Evolutionary conservation across 2,888 invertebrate genomes (phyloP).

Genomic region (Eubasilissa splendida): DNA sequence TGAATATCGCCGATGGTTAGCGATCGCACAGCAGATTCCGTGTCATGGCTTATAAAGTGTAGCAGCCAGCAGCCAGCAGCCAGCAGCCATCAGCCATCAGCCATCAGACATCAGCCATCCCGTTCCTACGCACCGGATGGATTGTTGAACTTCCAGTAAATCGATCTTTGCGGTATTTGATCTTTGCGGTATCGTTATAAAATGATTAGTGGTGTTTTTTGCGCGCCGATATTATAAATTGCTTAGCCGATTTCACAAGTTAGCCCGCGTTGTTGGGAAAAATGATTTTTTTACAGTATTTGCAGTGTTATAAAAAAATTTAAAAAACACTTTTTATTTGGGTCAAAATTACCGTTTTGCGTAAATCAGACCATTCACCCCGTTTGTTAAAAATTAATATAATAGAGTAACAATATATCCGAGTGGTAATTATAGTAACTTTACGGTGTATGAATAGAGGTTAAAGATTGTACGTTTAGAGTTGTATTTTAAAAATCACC

Average conservation of each 20-base stretch:
- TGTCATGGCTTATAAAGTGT: not conserved
- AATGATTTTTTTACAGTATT: too few relatives aligned
- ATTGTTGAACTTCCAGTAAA: not conserved
- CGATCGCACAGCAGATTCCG: slow-evolving; percentile 5
- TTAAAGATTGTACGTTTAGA: too few relatives aligned
- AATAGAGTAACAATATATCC: too few relatives aligned
- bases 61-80: not conserved
- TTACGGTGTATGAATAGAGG: too few relatives aligned
- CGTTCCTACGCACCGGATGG: slow-evolving; percentile 16
- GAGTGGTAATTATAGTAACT: too few relatives aligned
- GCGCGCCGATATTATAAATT: not conserved
- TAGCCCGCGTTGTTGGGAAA: not conserved
- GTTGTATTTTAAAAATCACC: too few relatives aligned
- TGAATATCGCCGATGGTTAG: slow-evolving; percentile 36
- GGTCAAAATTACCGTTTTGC: too few relatives aligned
- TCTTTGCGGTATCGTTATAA: slow-evolving; percentile 6
- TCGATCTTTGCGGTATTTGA: not conserved
- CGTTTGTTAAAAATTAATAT: too few relatives aligned
- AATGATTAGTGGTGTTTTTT: slow-evolving; percentile 1
- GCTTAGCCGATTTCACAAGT: not conserved
- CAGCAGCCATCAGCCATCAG: not conserved
- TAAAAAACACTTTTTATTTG: too few relatives aligned
- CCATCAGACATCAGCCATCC: too few relatives aligned
- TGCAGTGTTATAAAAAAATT: too few relatives aligned
- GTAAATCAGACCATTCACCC: too few relatives aligned